A percentile compares a stretch with the other conserved stretches of the same genome.
Evolutionary conservation across 2,888 invertebrate species (phyloP).

Genomic region (Pogonocherus hispidulus): DNA sequence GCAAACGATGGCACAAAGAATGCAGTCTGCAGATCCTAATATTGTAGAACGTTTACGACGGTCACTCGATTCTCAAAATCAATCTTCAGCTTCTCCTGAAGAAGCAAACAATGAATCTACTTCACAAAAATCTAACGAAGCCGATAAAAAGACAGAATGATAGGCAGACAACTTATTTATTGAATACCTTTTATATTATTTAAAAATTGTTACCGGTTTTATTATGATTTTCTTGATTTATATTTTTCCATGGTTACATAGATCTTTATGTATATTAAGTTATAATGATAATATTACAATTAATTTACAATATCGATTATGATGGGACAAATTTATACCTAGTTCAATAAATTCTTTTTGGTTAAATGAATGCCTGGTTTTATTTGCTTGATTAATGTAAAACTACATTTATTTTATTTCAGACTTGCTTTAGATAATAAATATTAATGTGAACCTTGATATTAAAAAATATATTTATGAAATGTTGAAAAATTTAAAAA

Average conservation of each 20-base stretch:
- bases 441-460: too few relatives aligned
- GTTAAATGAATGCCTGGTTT: not conserved
- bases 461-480: too few relatives aligned
- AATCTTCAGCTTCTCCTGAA: not conserved
- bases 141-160: slow-evolving; percentile 14
- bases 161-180: slow-evolving; percentile 12
- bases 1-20: slow-evolving; percentile 85
- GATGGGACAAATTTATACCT: slow-evolving; percentile 10
- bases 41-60: slow-evolving; percentile 74
- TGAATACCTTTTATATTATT: not conserved
- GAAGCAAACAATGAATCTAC: not conserved
- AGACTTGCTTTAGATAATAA: too few relatives aligned
- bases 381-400: not conserved
- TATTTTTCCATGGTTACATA: slow-evolving; percentile 11
- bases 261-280: slow-evolving; percentile 12
- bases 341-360: not conserved
- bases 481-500: too few relatives aligned
- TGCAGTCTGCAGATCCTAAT: slow-evolving; percentile 86
- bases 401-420: too few relatives aligned
- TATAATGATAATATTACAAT: not conserved
- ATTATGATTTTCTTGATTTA: slow-evolving; percentile 1
- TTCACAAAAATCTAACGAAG: slow-evolving; percentile 3
- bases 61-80: slow-evolving; percentile 39
- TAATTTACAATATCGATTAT: not conserved
- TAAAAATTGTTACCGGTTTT: slow-evolving; percentile 3